Conservation (phyloP, 2,888 invertebrate genomes). For the Protophormia terraenovae region DNA sequence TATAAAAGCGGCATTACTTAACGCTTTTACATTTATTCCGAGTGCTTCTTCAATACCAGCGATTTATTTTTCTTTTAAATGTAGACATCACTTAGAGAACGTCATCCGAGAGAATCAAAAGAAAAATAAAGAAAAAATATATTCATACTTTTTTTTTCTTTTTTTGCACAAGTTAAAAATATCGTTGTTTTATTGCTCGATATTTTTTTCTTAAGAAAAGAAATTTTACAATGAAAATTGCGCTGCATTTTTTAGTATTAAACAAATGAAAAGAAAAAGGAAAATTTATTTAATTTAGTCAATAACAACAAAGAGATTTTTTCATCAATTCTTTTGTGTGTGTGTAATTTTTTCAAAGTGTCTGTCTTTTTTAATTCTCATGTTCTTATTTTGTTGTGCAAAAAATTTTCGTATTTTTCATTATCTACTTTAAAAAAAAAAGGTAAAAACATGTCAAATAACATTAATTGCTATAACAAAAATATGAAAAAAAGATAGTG, state of each 20-base stretch:
- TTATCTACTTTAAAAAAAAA: slow-evolving; percentile 14
- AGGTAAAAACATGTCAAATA: slow-evolving; percentile 23
- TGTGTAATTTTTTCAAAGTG: slow-evolving; percentile 29
- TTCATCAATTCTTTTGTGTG: slow-evolving; percentile 47
- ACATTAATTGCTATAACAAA: not conserved
- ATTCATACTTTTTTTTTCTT: slow-evolving; percentile 27
- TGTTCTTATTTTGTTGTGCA: slow-evolving; percentile 53
- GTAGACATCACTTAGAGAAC: slow-evolving; percentile 50
- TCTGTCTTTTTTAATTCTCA: slow-evolving; percentile 16
- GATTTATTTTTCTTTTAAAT: not conserved
- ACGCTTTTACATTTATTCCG: too few species aligned
- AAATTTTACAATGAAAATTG: slow-evolving; percentile 52
- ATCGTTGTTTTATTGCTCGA: slow-evolving; percentile 59
- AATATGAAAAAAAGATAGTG: not conserved
- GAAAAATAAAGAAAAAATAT: slow-evolving; percentile 33
- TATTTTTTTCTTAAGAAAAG: slow-evolving; percentile 24
- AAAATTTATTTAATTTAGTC: slow-evolving; percentile 48
- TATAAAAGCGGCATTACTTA: too few species aligned
- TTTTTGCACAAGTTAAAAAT: slow-evolving; percentile 60
- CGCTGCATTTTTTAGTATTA: slow-evolving; percentile 55
- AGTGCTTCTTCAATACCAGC: slow-evolving; percentile 2
- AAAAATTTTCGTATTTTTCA: slow-evolving; percentile 26
- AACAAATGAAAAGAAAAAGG: slow-evolving; percentile 32
- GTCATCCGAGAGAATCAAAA: slow-evolving; percentile 48
- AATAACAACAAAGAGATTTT: slow-evolving; percentile 52